A percentile compares a stretch with the other conserved stretches of the same genome.
These are phyloP conservation scores for Beroe forskalii DNA, from an alignment of 37 sponge, comb jelly and placozoan genomes.

Conservation along the genomic window DNA sequence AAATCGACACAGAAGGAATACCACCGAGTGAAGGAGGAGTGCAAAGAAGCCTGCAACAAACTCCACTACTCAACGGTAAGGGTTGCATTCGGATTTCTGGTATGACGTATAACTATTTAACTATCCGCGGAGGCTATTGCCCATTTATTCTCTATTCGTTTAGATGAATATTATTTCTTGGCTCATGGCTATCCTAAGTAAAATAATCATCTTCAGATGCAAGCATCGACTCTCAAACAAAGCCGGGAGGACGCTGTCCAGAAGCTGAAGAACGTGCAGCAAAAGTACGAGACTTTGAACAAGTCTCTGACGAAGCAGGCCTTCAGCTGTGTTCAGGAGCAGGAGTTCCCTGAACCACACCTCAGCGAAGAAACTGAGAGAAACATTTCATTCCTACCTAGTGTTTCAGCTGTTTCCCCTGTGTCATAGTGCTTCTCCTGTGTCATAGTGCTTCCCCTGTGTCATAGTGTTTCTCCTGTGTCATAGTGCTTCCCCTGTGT, in stretches of 20 bases:
- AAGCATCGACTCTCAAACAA: conserved; percentile 31
- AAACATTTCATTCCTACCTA: neutral
- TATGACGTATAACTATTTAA: too few species aligned
- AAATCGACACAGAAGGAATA: neutral
- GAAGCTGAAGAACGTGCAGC: conserved; percentile 46
- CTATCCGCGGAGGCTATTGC: too few species aligned
- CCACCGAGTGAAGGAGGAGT: neutral
- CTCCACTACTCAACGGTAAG: conserved; percentile 16
- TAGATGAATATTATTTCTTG: too few species aligned
- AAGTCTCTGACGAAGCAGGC: conserved; percentile 23
- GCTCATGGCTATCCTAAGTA: too few species aligned
- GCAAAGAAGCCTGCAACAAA: neutral
- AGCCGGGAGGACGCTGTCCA: conserved; percentile 24
- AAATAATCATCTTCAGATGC: conserved; percentile 12
- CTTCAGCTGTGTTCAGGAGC: conserved; percentile 20
- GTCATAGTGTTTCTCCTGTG: too few species aligned
- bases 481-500: too few species aligned
- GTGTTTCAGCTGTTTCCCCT: neutral
- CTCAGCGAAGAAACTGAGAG: neutral
- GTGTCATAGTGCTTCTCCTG: too few species aligned
- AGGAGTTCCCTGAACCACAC: neutral
- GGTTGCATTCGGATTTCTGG: too few species aligned
- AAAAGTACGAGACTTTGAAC: conserved; percentile 45
- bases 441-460: too few species aligned
- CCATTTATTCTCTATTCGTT: too few species aligned